phyloP scores from a whole-genome alignment of 2,888 invertebrate genomes.

The Epinotia bilunana region DNA sequence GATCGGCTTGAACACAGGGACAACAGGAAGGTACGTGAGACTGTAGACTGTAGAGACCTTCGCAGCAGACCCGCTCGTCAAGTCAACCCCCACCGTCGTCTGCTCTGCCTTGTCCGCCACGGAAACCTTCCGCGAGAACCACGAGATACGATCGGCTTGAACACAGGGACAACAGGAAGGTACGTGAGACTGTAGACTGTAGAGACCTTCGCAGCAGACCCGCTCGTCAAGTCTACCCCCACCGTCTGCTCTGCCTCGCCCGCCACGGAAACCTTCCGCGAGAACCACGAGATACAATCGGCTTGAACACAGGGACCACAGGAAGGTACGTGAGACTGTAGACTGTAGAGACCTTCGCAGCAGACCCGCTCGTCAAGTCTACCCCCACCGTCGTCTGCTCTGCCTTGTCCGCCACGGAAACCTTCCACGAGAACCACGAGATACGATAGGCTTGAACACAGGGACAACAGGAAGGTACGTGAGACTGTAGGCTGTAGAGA shows the following conservation, averaged over 20 bases:
- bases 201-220: neutral
- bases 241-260: conserved; percentile 63
- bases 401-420: conserved; percentile 88
- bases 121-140: conserved; percentile 83
- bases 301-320: conserved; percentile 68
- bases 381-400: conserved; percentile 88
- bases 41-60: conserved; percentile 76
- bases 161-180: conserved; percentile 75
- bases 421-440: conserved; percentile 84
- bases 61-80: conserved; percentile 88
- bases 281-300: conserved; percentile 72
- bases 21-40: conserved; percentile 51
- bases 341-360: conserved; percentile 80
- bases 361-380: conserved; percentile 88
- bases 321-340: neutral
- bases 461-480: conserved; percentile 73
- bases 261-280: too few species aligned
- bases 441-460: conserved; percentile 86
- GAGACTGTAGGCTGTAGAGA: neutral
- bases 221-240: conserved; percentile 53
- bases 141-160: conserved; percentile 88
- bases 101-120: conserved; percentile 88
- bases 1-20: neutral
- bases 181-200: conserved; percentile 46
- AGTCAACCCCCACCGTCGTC: conserved; percentile 89